phyloP scores from a whole-genome alignment of 1,140 invertebrate genomes.

The Bombus turneri region DNA sequence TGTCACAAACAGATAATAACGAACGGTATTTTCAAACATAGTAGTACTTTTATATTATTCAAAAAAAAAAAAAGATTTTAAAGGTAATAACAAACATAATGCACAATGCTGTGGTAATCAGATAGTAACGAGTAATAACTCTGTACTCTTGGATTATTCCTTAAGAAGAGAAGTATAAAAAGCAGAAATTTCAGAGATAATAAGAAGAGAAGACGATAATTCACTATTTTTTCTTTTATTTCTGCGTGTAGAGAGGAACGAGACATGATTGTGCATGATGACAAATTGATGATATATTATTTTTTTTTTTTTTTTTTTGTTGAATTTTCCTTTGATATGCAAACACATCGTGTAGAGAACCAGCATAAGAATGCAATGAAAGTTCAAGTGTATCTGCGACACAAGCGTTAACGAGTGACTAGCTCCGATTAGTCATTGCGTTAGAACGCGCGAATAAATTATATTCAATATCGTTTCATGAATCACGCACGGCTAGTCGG shows the following conservation, averaged over 20 bases:
- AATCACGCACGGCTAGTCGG: slow-evolving; percentile 13
- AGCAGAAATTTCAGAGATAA: not conserved
- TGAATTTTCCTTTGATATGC: not conserved
- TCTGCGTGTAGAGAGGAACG: not conserved
- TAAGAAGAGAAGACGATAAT: not conserved
- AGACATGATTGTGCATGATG: not conserved
- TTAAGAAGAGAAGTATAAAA: too few species aligned
- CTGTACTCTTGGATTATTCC: too few species aligned
- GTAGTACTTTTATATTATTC: too few species aligned
- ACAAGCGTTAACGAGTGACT: not conserved
- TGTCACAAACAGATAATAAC: too few species aligned
- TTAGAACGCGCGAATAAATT: slow-evolving; percentile 44
- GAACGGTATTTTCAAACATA: too few species aligned
- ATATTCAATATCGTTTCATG: slow-evolving; percentile 37
- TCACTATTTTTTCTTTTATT: too few species aligned
- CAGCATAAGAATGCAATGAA: slow-evolving; percentile 32
- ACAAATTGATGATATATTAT: not conserved
- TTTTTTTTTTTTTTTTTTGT: not conserved
- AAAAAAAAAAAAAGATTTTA: too few species aligned
- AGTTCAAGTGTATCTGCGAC: slow-evolving; percentile 50
- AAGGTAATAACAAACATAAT: too few species aligned
- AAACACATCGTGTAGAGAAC: slow-evolving; percentile 5
- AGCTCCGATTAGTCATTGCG: slow-evolving; percentile 42
- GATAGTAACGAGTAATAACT: too few species aligned
- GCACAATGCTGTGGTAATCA: too few species aligned